Evolutionary conservation across 2,888 invertebrate species (phyloP).

Genomic region (Acrobasis repandana): DNA sequence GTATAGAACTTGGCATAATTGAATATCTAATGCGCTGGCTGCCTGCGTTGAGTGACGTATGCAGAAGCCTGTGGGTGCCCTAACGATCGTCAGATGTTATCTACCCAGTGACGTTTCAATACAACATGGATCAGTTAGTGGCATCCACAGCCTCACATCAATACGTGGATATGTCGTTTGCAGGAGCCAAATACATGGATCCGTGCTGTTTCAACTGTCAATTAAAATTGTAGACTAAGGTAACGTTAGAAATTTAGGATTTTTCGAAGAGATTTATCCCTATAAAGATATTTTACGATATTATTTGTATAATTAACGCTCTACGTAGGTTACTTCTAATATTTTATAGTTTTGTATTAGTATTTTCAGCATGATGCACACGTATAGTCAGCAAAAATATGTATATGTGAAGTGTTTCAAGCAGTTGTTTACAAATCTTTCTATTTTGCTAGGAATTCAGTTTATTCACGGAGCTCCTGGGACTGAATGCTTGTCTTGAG

Average conservation of each 20-base stretch:
- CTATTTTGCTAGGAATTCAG: conserved; percentile 19
- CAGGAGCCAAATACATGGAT: conserved; percentile 5
- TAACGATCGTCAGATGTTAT: conserved; percentile 76
- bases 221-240: conserved; percentile 7
- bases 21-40: conserved; percentile 69
- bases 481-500: conserved; percentile 34
- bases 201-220: conserved; percentile 16
- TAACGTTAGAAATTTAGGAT: conserved; percentile 2
- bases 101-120: conserved; percentile 77
- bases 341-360: background rate
- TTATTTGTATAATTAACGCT: too few species aligned
- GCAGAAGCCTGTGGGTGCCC: conserved; percentile 54
- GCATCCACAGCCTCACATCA: conserved; percentile 20
- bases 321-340: background rate
- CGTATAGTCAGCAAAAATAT: background rate
- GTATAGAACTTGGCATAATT: conserved; percentile 66
- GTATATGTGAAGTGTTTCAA: background rate
- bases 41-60: conserved; percentile 50
- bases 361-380: background rate
- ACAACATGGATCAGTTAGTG: conserved; percentile 65
- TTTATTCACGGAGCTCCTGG: conserved; percentile 48
- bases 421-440: background rate
- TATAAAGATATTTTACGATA: background rate
- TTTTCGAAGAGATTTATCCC: background rate
- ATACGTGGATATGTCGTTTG: conserved; percentile 19